These are phyloP conservation scores for Drosophila austrosaltans DNA, from an alignment of 2,888 invertebrate genomes.

Conservation along the genomic window DNA sequence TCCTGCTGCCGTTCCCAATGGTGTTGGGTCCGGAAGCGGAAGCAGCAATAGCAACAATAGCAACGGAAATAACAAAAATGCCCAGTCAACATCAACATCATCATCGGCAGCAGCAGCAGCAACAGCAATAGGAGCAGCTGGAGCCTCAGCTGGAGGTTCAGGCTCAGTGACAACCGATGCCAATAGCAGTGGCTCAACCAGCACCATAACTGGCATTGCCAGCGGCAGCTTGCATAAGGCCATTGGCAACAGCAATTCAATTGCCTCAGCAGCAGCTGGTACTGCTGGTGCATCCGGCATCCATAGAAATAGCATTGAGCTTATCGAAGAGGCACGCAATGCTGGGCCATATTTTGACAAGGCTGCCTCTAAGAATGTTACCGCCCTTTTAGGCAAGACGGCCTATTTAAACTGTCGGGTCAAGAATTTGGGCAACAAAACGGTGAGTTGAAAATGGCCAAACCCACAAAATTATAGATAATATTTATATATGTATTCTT, in stretches of 20 bases:
- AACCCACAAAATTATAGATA: neutral
- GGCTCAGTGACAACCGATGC: conserved; percentile 60
- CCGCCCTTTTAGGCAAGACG: conserved; percentile 94
- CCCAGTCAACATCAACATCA: conserved; percentile 41
- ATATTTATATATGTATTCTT: no score
- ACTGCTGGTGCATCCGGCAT: conserved; percentile 51
- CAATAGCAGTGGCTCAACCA: conserved; percentile 49
- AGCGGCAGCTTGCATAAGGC: conserved; percentile 69
- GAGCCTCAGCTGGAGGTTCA: conserved; percentile 24
- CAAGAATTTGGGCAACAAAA: conserved; percentile 95
- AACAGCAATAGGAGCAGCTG: conserved; percentile 40
- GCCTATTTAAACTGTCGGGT: conserved; percentile 95
- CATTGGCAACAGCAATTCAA: conserved; percentile 49
- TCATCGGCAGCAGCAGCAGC: conserved; percentile 33
- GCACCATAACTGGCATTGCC: conserved; percentile 52
- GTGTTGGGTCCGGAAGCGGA: conserved; percentile 60
- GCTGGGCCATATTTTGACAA: conserved; percentile 91
- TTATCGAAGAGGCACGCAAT: conserved; percentile 84
- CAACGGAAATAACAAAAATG: conserved; percentile 66
- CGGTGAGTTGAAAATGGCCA: conserved; percentile 86
- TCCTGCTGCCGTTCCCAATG: conserved; percentile 43
- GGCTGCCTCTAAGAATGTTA: conserved; percentile 89
- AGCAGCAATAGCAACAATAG: conserved; percentile 45
- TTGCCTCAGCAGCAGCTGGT: conserved; percentile 46
- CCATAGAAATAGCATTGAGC: conserved; percentile 81